These are phyloP conservation scores for Alloplasta piceator DNA, from an alignment of 2,888 invertebrate genomes.

Conservation along the genomic window DNA sequence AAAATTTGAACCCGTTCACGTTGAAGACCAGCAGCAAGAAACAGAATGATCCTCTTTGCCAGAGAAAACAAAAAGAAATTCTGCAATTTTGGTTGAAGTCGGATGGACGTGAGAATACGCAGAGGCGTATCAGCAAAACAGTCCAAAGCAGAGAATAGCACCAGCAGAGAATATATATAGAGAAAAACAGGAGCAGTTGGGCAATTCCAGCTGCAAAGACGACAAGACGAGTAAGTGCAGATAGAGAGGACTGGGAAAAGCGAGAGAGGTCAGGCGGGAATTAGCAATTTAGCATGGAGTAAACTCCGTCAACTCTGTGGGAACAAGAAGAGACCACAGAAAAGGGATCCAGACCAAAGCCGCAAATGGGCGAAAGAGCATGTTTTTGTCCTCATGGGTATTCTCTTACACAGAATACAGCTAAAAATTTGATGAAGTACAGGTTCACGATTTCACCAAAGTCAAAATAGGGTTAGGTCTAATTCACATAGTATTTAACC, in stretches of 20 bases:
- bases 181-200: conserved; percentile 12
- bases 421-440: too few species aligned
- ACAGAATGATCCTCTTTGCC: not conserved
- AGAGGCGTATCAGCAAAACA: not conserved
- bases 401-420: too few species aligned
- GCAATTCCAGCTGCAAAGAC: conserved; percentile 17
- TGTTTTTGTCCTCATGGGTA: too few species aligned
- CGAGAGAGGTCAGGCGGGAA: conserved; percentile 48
- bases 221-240: conserved; percentile 22
- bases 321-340: conserved; percentile 50
- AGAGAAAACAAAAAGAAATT: conserved; percentile 8
- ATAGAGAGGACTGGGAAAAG: conserved; percentile 5
- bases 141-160: conserved; percentile 1
- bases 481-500: too few species aligned
- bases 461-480: too few species aligned
- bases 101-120: conserved; percentile 42
- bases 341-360: conserved; percentile 19
- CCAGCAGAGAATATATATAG: not conserved
- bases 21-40: not conserved
- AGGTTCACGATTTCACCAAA: too few species aligned
- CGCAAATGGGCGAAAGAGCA: conserved; percentile 31
- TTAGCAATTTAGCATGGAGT: conserved; percentile 55
- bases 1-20: too few species aligned
- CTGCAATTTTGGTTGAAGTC: conserved; percentile 36
- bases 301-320: conserved; percentile 17